Conservation (phyloP, 2,888 invertebrate species). For the Perizoma flavofasciatum region DNA sequence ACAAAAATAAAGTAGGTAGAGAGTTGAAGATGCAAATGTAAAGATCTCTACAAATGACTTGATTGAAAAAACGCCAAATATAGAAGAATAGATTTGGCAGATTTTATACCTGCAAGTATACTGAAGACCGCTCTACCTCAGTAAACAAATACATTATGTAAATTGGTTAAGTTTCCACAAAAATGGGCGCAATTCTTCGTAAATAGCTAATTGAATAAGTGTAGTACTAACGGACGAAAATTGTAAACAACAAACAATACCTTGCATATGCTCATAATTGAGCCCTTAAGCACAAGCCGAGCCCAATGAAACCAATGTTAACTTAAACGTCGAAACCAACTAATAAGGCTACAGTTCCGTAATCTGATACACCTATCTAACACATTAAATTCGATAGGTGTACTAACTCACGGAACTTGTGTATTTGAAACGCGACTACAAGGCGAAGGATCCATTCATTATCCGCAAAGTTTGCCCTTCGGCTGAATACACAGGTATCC, state of each 20-base stretch:
- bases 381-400: conserved; percentile 14
- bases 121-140: background rate
- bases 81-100: background rate
- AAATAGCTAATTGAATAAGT: too few species aligned
- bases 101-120: background rate
- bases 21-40: background rate
- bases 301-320: conserved; percentile 10
- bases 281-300: background rate
- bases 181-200: background rate
- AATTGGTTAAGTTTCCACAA: background rate
- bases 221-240: background rate
- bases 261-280: conserved; percentile 5
- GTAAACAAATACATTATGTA: background rate
- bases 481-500: conserved; percentile 41
- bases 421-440: conserved; percentile 12
- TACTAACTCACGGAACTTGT: conserved; percentile 13
- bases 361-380: conserved; percentile 11
- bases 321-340: conserved; percentile 4
- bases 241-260: conserved; percentile 3
- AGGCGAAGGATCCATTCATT: conserved; percentile 13
- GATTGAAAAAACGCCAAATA: background rate
- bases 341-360: conserved; percentile 8
- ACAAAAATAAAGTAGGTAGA: background rate
- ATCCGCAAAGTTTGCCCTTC: conserved; percentile 14
- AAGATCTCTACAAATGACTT: background rate